These are phyloP conservation scores for Dermatemys mawii DNA, from an alignment of 2,113 vertebrate genomes.

Conservation along the genomic window DNA sequence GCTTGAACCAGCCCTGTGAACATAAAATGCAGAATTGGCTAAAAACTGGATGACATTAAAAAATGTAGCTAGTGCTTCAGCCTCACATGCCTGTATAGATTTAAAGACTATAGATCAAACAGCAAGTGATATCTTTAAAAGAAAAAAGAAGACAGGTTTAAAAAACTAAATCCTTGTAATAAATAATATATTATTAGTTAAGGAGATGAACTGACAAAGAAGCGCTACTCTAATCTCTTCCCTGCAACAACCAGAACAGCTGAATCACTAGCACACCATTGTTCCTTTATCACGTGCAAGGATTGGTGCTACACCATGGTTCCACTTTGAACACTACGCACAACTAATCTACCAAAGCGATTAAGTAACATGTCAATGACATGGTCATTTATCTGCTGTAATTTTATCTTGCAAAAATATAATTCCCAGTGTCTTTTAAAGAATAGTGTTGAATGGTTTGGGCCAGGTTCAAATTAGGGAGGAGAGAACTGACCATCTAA, in stretches of 20 bases:
- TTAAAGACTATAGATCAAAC: constrained; percentile 39
- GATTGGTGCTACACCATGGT: neutral
- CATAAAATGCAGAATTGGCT: neutral
- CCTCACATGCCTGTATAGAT: neutral
- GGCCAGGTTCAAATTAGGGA: neutral
- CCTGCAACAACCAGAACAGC: constrained; percentile 26
- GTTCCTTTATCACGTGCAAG: neutral
- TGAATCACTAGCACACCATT: neutral
- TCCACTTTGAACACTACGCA: constrained; percentile 20
- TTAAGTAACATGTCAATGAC: neutral
- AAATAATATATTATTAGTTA: constrained; percentile 68
- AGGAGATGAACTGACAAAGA: constrained; percentile 55
- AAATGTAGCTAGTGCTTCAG: neutral
- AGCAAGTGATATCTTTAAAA: constrained; percentile 18
- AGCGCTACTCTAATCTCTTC: constrained; percentile 46
- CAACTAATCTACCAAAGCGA: constrained; percentile 25
- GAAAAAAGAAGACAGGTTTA: constrained; percentile 6
- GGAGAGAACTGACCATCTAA: neutral
- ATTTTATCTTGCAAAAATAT: neutral
- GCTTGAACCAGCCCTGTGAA: neutral
- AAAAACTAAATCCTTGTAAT: constrained; percentile 54
- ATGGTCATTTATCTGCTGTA: neutral
- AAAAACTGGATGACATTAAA: constrained; percentile 41
- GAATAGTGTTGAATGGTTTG: neutral
- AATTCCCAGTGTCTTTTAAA: neutral